Evolutionary conservation across 2,888 invertebrate species (phyloP).

Genomic region (Cheilosia vernalis): DNA sequence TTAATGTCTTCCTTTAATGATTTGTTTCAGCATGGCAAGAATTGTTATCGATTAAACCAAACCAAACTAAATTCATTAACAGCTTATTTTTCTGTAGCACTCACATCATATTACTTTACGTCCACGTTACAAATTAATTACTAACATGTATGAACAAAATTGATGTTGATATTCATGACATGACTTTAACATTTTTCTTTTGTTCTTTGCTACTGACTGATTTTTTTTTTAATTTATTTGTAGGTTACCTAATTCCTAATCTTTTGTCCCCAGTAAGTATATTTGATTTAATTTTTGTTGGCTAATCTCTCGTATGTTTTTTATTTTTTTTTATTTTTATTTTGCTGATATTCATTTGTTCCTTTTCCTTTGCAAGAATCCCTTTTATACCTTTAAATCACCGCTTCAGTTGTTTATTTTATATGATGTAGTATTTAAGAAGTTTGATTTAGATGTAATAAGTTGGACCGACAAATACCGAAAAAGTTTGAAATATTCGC

Average conservation of each 20-base stretch:
- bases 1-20: neutral
- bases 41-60: constrained; percentile 19
- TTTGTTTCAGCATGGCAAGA: constrained; percentile 51
- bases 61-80: constrained; percentile 44
- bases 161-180: constrained; percentile 59
- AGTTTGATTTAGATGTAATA: too few relatives aligned
- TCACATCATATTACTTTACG: constrained; percentile 4
- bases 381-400: neutral
- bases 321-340: neutral
- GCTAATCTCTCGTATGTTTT: constrained; percentile 34
- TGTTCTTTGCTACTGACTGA: constrained; percentile 76
- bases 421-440: neutral
- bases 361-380: constrained; percentile 9
- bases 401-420: constrained; percentile 5
- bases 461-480: too few relatives aligned
- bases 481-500: too few relatives aligned
- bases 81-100: constrained; percentile 10
- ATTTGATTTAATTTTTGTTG: constrained; percentile 67
- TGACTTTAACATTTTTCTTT: constrained; percentile 71
- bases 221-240: constrained; percentile 81
- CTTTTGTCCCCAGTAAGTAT: constrained; percentile 79
- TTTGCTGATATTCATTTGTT: constrained; percentile 23
- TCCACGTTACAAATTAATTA: neutral
- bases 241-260: constrained; percentile 84
- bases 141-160: constrained; percentile 13